Evolutionary conservation across 2,113 vertebrate genomes (phyloP).

Genomic region (Brachypodius melanocephalos): DNA sequence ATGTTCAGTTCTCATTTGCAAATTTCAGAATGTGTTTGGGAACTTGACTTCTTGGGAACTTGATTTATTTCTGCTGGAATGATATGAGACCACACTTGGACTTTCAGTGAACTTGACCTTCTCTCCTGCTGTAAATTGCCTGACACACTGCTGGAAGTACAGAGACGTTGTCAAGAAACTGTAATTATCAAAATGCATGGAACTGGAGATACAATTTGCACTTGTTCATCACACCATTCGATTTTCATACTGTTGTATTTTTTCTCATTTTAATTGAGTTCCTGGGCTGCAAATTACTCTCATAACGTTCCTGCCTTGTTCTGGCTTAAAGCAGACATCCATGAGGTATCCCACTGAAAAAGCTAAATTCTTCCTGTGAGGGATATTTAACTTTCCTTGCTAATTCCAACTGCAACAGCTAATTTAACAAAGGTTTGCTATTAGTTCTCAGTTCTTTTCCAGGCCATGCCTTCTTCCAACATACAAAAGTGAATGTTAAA

Average conservation of each 20-base stretch:
- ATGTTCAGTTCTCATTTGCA: fast-evolving
- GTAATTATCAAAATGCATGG: background rate
- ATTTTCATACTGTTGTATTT: background rate
- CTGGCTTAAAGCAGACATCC: background rate
- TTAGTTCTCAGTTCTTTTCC: background rate
- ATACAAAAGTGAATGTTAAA: background rate
- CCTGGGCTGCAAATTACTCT: background rate
- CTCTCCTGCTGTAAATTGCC: background rate
- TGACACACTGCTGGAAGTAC: background rate
- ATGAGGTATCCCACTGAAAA: background rate
- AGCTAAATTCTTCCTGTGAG: background rate
- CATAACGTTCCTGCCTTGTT: background rate
- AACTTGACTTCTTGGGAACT: background rate
- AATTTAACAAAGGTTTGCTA: background rate
- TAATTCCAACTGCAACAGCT: background rate
- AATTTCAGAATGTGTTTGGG: background rate
- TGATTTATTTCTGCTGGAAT: background rate
- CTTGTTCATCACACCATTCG: background rate
- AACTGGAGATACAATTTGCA: conserved; percentile 24
- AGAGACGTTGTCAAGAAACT: background rate
- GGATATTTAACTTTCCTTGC: background rate
- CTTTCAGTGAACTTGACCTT: background rate
- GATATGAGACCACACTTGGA: background rate
- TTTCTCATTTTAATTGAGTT: conserved; percentile 31
- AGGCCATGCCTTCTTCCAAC: background rate